These are phyloP conservation scores for Naja naja DNA, from an alignment of 2,113 vertebrate species.

Conservation along the genomic window DNA sequence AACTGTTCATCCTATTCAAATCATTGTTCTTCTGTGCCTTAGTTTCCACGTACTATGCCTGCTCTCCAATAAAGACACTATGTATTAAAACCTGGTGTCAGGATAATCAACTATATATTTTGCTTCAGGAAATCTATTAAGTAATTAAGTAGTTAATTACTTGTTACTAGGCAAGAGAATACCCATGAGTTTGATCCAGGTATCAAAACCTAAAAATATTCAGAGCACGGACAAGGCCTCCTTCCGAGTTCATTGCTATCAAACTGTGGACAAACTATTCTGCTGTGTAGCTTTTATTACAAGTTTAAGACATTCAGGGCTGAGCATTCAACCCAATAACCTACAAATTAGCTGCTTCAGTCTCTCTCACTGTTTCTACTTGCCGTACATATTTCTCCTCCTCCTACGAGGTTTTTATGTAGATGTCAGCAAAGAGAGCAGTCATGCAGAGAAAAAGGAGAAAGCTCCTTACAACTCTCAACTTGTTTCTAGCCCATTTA, in stretches of 20 bases:
- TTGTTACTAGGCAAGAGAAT: neutral
- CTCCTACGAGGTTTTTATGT: neutral
- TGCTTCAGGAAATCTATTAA: neutral
- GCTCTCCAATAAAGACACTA: neutral
- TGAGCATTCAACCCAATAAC: neutral
- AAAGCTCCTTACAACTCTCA: neutral
- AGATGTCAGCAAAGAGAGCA: constrained; percentile 31
- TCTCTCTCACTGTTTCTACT: neutral
- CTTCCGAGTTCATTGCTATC: neutral
- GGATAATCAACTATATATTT: neutral
- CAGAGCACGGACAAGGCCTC: neutral
- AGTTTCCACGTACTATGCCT: neutral
- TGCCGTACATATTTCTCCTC: constrained; percentile 6
- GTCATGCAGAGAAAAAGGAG: neutral
- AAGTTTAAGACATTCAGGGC: neutral
- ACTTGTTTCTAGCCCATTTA: constrained; percentile 13
- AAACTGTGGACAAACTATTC: constrained; percentile 25
- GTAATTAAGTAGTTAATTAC: constrained; percentile 11
- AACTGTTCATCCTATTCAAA: neutral
- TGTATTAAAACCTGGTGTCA: neutral
- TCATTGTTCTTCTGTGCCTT: neutral
- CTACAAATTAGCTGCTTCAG: neutral
- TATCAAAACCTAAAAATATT: constrained; percentile 5
- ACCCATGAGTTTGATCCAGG: neutral
- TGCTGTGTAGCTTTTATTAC: constrained; percentile 19